phyloP scores from a whole-genome alignment of 2,113 vertebrate species.

The Sceloporus undulatus region DNA sequence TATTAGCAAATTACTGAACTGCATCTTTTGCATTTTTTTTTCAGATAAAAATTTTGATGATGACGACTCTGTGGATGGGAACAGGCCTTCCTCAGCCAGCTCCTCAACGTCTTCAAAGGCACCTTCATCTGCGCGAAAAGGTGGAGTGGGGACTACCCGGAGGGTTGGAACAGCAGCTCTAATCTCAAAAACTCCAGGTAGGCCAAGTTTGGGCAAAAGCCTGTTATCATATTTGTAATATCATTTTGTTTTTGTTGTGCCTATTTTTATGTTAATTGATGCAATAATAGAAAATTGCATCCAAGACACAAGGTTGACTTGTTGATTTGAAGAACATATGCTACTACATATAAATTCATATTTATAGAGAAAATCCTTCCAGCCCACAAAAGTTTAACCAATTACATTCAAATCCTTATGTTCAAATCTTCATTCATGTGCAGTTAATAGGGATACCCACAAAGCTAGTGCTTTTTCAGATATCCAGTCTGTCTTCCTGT shows the following conservation, averaged over 20 bases:
- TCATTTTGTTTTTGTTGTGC: neutral
- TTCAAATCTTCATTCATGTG: constrained; percentile 4
- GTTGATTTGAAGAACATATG: neutral
- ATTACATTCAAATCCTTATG: neutral
- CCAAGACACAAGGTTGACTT: neutral
- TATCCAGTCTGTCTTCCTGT: no score
- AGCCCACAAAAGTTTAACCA: neutral
- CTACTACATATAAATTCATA: neutral
- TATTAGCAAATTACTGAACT: neutral
- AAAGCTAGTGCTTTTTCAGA: neutral
- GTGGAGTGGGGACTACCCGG: constrained; percentile 84
- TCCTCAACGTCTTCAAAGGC: constrained; percentile 91
- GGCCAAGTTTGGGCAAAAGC: constrained; percentile 34
- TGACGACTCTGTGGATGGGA: constrained; percentile 97
- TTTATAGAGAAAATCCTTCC: neutral
- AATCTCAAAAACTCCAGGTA: constrained; percentile 87
- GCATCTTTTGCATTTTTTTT: constrained; percentile 38
- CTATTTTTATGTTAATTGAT: neutral
- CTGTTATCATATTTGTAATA: neutral
- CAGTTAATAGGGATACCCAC: constrained; percentile 17
- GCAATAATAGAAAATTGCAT: neutral
- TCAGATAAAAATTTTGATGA: constrained; percentile 99
- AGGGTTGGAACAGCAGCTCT: constrained; percentile 85
- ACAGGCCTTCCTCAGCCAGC: constrained; percentile 94
- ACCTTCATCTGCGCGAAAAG: constrained; percentile 83